Percentiles rank a stretch among this genome's conserved stretches.
Conservation (phyloP, 2,797 vertebrate genomes). For the Cygnus olor region DNA sequence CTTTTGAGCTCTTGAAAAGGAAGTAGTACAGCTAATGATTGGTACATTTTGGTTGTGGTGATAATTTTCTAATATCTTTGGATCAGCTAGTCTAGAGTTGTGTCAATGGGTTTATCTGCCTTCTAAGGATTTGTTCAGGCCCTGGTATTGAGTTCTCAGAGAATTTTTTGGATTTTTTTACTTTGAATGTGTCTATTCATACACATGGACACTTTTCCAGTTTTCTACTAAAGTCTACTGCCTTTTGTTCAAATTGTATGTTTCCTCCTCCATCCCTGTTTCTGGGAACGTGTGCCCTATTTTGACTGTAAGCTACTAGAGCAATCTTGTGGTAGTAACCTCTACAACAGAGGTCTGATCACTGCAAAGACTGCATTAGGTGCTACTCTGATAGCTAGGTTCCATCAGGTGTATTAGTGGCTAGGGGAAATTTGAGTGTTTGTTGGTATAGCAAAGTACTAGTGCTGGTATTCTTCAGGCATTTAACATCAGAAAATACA, state of each 20-base stretch:
- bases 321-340: neutral
- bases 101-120: neutral
- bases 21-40: neutral
- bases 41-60: neutral
- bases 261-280: neutral
- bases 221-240: neutral
- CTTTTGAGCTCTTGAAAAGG: neutral
- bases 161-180: neutral
- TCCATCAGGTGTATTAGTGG: neutral
- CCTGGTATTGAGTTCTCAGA: neutral
- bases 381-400: neutral
- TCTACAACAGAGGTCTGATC: neutral
- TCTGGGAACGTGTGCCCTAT: neutral
- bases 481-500: neutral
- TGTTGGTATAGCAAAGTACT: neutral
- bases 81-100: neutral
- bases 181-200: neutral
- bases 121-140: neutral
- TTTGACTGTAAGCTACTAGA: neutral
- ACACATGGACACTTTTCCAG: rapidly evolving
- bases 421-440: neutral
- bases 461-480: neutral
- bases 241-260: neutral
- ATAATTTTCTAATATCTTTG: neutral
- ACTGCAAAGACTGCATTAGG: neutral